A percentile compares a stretch with the other conserved stretches of the same genome.
Evolutionary conservation across 1,140 invertebrate species (phyloP).

Genomic region (Ceratitis capitata): DNA sequence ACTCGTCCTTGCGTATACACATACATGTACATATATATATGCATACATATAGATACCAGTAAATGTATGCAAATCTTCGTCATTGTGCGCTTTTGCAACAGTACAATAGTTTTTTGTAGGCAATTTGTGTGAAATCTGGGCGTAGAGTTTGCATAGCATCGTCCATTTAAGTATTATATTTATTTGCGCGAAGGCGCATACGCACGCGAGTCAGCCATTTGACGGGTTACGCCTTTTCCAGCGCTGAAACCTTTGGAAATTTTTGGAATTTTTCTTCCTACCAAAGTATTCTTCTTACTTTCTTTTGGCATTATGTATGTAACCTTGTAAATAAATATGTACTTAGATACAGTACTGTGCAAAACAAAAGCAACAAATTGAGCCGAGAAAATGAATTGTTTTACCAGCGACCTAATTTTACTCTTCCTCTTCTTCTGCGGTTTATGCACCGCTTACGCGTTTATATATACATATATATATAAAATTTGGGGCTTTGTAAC

Average conservation of each 20-base stretch:
- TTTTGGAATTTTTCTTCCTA: neutral
- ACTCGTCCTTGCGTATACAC: neutral
- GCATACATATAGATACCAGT: no score
- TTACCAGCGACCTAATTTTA: no score
- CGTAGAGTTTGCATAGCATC: constrained; percentile 13
- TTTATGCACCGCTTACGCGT: no score
- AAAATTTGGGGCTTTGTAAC: no score
- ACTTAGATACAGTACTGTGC: no score
- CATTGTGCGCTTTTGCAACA: no score
- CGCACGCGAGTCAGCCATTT: neutral
- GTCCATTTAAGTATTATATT: neutral
- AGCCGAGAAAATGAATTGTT: no score
- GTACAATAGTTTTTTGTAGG: neutral
- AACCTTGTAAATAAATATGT: no score
- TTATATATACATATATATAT: no score
- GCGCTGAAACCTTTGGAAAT: neutral
- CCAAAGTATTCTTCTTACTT: neutral
- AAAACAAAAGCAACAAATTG: no score
- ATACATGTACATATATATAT: neutral
- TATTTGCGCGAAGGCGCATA: neutral
- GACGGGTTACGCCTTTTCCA: neutral
- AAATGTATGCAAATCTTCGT: neutral
- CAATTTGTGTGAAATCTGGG: neutral
- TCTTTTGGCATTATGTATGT: no score
- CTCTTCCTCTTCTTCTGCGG: no score